Evolutionary conservation across 2,888 invertebrate species (phyloP).

Genomic region (Crematogaster levior): DNA sequence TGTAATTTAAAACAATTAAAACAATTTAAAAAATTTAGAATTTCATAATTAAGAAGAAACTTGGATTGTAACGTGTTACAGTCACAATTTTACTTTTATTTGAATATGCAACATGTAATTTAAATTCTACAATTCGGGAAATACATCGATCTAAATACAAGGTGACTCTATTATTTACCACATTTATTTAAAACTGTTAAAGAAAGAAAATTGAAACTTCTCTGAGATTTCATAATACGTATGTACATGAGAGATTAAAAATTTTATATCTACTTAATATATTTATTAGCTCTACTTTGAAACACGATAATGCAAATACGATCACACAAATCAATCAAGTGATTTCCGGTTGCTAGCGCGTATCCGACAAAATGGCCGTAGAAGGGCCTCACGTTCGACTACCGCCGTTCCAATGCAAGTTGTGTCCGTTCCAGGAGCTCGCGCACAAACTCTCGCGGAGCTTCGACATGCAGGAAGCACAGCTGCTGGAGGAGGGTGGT

Average conservation of each 20-base stretch:
- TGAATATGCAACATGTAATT: background rate
- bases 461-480: conserved; percentile 93
- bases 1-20: background rate
- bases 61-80: background rate
- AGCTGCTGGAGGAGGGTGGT: conserved; percentile 83
- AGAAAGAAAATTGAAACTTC: background rate
- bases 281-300: background rate
- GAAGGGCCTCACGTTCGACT: background rate
- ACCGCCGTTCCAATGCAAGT: conserved; percentile 57
- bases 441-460: conserved; percentile 95
- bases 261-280: background rate
- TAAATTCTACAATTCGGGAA: background rate
- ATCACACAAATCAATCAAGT: background rate
- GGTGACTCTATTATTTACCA: background rate
- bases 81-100: background rate
- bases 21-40: background rate
- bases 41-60: background rate
- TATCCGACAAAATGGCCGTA: conserved; percentile 28
- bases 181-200: background rate
- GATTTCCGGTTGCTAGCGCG: conserved; percentile 54
- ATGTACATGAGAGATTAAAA: background rate
- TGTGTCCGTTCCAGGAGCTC: conserved; percentile 89
- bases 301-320: background rate
- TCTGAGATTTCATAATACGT: too few species aligned
- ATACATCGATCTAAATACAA: too few species aligned